Percentiles rank a stretch among this genome's conserved stretches.
Evolutionary conservation across 2,113 vertebrate genomes (phyloP).

Genomic region (Helogale parvula): DNA sequence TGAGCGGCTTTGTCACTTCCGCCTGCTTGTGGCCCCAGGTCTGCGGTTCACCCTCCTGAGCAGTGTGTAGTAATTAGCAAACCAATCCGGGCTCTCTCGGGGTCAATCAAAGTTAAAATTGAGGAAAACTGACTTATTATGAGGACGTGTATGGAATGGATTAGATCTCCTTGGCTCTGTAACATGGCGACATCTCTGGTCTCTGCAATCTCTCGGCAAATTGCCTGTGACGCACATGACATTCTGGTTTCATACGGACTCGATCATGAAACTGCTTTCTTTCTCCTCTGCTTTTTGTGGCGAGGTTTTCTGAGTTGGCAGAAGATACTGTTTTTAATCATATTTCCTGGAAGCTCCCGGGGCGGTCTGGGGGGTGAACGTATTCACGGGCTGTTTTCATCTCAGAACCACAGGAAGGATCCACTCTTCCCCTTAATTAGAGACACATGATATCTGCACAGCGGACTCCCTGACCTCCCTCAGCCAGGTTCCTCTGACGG

Average conservation of each 20-base stretch:
- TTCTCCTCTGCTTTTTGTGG: neutral
- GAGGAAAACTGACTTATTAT: neutral
- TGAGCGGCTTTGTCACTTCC: no score
- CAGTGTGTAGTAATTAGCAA: neutral
- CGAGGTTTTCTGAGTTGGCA: neutral
- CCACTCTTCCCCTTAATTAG: neutral
- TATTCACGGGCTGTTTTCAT: neutral
- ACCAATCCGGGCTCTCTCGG: neutral
- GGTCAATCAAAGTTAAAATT: neutral
- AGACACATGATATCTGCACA: neutral
- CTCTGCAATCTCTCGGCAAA: neutral
- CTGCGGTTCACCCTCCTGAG: neutral
- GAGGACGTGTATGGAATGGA: neutral
- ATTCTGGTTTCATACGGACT: neutral
- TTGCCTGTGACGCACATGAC: neutral
- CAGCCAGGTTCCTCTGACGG: neutral
- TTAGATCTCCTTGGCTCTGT: neutral
- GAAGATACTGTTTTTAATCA: neutral
- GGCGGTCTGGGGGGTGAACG: neutral
- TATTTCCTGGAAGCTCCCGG: neutral
- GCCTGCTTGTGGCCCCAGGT: neutral
- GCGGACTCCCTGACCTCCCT: neutral
- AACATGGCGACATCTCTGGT: neutral
- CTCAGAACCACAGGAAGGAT: neutral
- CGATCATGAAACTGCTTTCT: neutral